Conservation (phyloP, 2,113 vertebrate genomes). For the Melanotaenia duboulayi region DNA sequence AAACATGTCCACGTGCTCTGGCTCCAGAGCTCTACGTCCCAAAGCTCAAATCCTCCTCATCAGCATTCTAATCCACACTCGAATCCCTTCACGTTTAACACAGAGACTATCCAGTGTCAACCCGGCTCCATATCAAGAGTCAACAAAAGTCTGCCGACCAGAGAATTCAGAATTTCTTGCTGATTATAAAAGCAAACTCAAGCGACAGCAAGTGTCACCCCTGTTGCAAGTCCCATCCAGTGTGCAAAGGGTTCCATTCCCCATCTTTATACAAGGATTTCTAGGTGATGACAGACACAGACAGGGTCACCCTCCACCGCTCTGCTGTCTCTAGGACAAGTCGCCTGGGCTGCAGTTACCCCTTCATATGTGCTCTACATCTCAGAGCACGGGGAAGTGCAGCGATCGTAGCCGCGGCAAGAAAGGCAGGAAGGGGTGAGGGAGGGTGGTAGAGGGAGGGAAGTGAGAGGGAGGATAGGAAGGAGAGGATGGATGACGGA, state of each 20-base stretch:
- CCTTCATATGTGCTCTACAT: slow-evolving; percentile 64
- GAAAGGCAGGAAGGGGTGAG: slow-evolving; percentile 40
- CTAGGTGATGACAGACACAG: slow-evolving; percentile 33
- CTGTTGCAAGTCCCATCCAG: slow-evolving; percentile 38
- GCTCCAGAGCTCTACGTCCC: slow-evolving; percentile 33
- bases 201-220: slow-evolving; percentile 12
- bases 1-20: slow-evolving; percentile 78
- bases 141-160: slow-evolving; percentile 20
- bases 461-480: slow-evolving; percentile 18
- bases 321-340: slow-evolving; percentile 35
- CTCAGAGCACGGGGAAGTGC: slow-evolving; percentile 60
- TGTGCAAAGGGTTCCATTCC: slow-evolving; percentile 18
- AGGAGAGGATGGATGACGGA: slow-evolving; percentile 66
- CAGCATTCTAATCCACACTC: slow-evolving; percentile 65
- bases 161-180: neutral
- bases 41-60: slow-evolving; percentile 54
- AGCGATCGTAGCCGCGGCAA: slow-evolving; percentile 42
- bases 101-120: slow-evolving; percentile 54
- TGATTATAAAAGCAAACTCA: slow-evolving; percentile 32
- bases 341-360: slow-evolving; percentile 53
- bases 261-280: slow-evolving; percentile 17
- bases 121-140: slow-evolving; percentile 63
- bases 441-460: slow-evolving; percentile 28
- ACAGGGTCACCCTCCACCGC: slow-evolving; percentile 41
- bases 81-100: slow-evolving; percentile 32